These are phyloP conservation scores for Fragum sueziense DNA, from an alignment of 2,888 invertebrate genomes.

Conservation along the genomic window DNA sequence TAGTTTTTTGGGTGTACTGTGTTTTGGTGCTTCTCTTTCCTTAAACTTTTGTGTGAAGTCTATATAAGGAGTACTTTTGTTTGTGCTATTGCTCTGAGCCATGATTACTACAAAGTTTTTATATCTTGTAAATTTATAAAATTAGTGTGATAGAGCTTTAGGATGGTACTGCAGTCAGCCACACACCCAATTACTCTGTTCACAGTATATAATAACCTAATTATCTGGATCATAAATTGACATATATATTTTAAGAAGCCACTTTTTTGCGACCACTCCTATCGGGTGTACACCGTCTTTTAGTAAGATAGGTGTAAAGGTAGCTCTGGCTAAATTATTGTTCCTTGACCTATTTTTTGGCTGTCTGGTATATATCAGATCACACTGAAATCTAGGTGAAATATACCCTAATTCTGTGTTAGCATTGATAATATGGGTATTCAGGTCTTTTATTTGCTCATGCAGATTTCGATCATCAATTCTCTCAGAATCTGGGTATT, in stretches of 20 bases:
- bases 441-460: conserved; percentile 3
- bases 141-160: too few relatives aligned
- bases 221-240: not conserved
- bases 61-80: too few relatives aligned
- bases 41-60: too few relatives aligned
- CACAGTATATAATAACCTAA: not conserved
- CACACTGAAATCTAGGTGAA: conserved; percentile 15
- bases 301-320: not conserved
- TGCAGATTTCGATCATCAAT: conserved; percentile 1
- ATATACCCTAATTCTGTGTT: not conserved
- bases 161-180: not conserved
- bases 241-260: not conserved
- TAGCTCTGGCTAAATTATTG: not conserved
- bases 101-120: too few relatives aligned
- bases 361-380: not conserved
- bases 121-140: too few relatives aligned
- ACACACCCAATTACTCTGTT: not conserved
- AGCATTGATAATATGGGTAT: not conserved
- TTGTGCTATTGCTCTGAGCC: too few relatives aligned
- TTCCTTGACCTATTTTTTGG: not conserved
- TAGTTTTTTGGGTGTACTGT: too few relatives aligned
- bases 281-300: conserved; percentile 21
- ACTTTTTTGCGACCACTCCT: conserved; percentile 6
- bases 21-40: too few relatives aligned
- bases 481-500: not conserved